Evolutionary conservation across 2,888 invertebrate species (phyloP).

Genomic region (Coleophora flavipennella): DNA sequence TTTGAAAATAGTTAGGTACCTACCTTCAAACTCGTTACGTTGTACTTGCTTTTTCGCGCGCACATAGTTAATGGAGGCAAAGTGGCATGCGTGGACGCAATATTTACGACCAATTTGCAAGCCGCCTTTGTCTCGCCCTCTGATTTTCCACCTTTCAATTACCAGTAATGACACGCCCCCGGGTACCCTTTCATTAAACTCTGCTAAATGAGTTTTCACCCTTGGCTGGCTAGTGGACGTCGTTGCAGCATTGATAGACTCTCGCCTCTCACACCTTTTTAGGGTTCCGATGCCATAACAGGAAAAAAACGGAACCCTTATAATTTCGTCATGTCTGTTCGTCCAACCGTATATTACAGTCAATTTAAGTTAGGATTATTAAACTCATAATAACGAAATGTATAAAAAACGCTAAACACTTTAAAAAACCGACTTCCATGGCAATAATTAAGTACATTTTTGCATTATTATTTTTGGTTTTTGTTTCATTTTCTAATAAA

Average conservation of each 20-base stretch:
- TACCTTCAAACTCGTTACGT: not conserved
- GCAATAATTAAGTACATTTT: too few relatives aligned
- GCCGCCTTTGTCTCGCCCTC: conserved; percentile 51
- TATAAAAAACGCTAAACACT: too few relatives aligned
- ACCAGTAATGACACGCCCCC: conserved; percentile 68
- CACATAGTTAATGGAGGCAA: conserved; percentile 2
- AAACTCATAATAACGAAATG: too few relatives aligned
- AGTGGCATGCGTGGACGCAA: conserved; percentile 5
- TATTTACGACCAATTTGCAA: conserved; percentile 32
- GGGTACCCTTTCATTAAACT: conserved; percentile 66
- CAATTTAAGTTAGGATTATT: too few relatives aligned
- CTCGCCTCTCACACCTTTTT: conserved; percentile 38
- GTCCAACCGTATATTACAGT: too few relatives aligned
- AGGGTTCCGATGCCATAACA: conserved; percentile 45
- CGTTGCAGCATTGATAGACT: conserved; percentile 50
- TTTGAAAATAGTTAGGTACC: too few relatives aligned
- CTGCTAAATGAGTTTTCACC: conserved; percentile 69
- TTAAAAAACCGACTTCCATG: too few relatives aligned
- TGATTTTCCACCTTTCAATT: conserved; percentile 68
- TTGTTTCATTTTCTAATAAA: too few relatives aligned
- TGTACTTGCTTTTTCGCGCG: not conserved
- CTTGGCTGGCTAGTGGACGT: conserved; percentile 64
- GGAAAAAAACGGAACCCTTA: too few relatives aligned
- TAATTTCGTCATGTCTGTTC: too few relatives aligned
- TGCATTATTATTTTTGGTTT: too few relatives aligned